These are phyloP conservation scores for Macropis europaea DNA, from an alignment of 2,888 invertebrate species.

Conservation along the genomic window DNA sequence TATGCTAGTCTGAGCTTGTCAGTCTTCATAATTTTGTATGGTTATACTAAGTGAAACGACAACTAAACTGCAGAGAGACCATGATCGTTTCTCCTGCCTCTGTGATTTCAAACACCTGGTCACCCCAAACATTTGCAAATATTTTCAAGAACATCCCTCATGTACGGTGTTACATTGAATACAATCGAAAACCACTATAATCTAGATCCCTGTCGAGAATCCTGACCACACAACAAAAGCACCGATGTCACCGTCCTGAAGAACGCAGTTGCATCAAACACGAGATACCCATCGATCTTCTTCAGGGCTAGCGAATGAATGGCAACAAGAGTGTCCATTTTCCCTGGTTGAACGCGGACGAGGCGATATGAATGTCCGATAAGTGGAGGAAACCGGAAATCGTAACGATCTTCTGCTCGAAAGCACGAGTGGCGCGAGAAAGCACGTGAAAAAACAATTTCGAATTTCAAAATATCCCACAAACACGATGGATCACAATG, in stretches of 20 bases:
- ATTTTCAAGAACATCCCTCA: too few relatives aligned
- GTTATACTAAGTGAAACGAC: too few relatives aligned
- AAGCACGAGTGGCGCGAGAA: constrained; percentile 47
- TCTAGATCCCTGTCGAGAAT: too few relatives aligned
- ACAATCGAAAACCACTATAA: too few relatives aligned
- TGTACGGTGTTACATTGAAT: too few relatives aligned
- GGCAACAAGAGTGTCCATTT: constrained; percentile 4
- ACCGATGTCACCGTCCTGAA: neutral
- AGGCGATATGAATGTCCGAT: constrained; percentile 47
- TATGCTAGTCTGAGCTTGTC: too few relatives aligned
- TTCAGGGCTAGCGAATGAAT: neutral
- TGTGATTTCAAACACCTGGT: too few relatives aligned
- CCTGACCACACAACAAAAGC: neutral
- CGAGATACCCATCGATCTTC: neutral
- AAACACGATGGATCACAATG: constrained; percentile 54
- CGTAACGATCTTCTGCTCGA: constrained; percentile 6
- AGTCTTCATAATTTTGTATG: too few relatives aligned
- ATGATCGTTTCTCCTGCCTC: too few relatives aligned
- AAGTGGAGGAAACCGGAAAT: constrained; percentile 22
- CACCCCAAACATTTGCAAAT: too few relatives aligned
- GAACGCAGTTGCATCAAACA: constrained; percentile 2
- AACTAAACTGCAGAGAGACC: too few relatives aligned
- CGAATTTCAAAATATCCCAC: constrained; percentile 65
- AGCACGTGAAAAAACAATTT: constrained; percentile 55
- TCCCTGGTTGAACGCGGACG: too few relatives aligned